Percentiles rank a stretch among this genome's conserved stretches.
These are phyloP conservation scores for Plumapathes pennacea DNA, from an alignment of 92 coral and sea anemone species.

Conservation along the genomic window DNA sequence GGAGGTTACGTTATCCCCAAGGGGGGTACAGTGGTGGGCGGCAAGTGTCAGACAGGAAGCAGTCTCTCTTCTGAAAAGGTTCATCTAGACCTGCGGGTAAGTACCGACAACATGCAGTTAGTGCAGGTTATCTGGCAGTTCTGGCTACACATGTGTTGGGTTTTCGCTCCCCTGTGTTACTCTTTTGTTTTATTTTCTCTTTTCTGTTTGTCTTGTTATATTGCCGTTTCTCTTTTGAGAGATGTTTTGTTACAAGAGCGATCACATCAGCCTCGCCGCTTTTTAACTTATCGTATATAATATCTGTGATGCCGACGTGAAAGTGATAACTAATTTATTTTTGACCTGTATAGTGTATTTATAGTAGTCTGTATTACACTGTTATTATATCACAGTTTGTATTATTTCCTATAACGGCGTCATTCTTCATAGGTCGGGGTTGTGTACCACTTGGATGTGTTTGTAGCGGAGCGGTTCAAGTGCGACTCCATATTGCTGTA, in stretches of 20 bases:
- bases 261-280: too few relatives aligned
- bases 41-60: constrained; percentile 40
- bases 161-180: background rate
- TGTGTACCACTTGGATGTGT: constrained; percentile 79
- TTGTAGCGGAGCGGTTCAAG: constrained; percentile 80
- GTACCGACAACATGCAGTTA: too few relatives aligned
- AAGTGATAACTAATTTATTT: too few relatives aligned
- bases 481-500: constrained; percentile 78
- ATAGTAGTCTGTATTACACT: too few relatives aligned
- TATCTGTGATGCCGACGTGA: too few relatives aligned
- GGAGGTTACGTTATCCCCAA: constrained; percentile 49
- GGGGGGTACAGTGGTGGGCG: constrained; percentile 43
- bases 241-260: too few relatives aligned
- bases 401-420: background rate
- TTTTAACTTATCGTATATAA: too few relatives aligned
- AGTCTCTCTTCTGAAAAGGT: constrained; percentile 35
- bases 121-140: too few relatives aligned
- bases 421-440: constrained; percentile 45
- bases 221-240: too few relatives aligned
- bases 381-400: background rate
- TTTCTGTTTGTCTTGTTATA: too few relatives aligned
- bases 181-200: background rate
- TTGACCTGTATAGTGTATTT: too few relatives aligned
- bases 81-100: constrained; percentile 43
- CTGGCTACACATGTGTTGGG: background rate